Evolutionary conservation across 2,113 vertebrate species (phyloP), one percentile per base, ranked within the genome.

Genomic region (Brevimyrus niger): DNA sequence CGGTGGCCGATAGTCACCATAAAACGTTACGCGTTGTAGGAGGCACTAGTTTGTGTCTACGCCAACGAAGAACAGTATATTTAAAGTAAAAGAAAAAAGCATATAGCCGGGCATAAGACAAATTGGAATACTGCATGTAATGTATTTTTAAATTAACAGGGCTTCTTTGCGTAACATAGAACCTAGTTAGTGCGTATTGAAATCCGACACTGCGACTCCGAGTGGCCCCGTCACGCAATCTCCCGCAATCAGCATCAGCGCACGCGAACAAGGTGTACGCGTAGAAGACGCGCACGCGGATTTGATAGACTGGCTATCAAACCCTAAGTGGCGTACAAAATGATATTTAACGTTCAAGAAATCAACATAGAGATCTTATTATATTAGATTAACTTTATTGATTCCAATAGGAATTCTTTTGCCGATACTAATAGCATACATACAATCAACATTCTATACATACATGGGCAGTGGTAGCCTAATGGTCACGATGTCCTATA

Each of bases 251-350:
- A 53, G 51, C 51, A 19, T 53, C 51, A 53, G 51, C 17, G 17
- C 15, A 4, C 17, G 51, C 17, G 4, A 17, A 53, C 51, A 19
- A 17, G 17, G 51, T 53, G 51, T 53, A 53, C 51, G 15, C 3
- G 51, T 53, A 19, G 17, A 53, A 19, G 51, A 53, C 51, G 51
- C 17, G 51, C 17, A 53, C 4, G 51, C 51, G 51, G 51, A 53
- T 53, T 53, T 53, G 51, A 19, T 53, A 53, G 17, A 53, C 51
- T 19, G 93, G 94, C 93, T 92, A 94, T 95, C 86, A 51, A 87
- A 58, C 15, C 11, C 27, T n/a, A 87, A 87, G 51, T 87, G 86
- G 53, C 19, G 7, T 31, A 61, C 7, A 58, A 51, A 87, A 87
- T 61, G 2, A 61, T 13, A 50, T 51, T 51, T 48, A 86, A 23